Evolutionary conservation across 2,113 vertebrate species (phyloP).

Genomic region (Gopherus flavomarginatus): DNA sequence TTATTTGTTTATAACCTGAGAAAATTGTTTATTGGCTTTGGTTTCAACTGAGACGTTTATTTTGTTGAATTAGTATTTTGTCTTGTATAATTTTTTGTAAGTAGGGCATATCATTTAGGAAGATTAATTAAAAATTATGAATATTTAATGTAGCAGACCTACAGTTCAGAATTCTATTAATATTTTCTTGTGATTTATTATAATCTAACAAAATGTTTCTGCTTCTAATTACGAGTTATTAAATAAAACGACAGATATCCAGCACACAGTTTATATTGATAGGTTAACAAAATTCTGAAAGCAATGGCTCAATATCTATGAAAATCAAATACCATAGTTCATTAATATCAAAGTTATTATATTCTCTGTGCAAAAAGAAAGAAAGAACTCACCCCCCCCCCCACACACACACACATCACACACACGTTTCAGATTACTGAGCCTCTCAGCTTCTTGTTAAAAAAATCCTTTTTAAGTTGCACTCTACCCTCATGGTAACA

Average conservation of each 20-base stretch:
- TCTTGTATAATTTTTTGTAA: not conserved
- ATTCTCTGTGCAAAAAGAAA: conserved; percentile 2
- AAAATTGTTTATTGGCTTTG: not conserved
- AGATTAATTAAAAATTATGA: not conserved
- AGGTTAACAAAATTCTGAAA: not conserved
- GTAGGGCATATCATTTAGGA: not conserved
- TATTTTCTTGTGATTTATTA: not conserved
- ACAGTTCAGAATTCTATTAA: not conserved
- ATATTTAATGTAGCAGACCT: not conserved
- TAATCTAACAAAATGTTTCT: not conserved
- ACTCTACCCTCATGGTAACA: conserved; percentile 11
- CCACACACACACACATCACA: fast-evolving
- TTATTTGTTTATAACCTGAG: not conserved
- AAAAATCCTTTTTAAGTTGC: conserved; percentile 1
- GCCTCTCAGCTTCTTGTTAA: not conserved
- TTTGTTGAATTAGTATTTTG: not conserved
- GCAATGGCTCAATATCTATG: not conserved
- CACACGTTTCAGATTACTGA: not conserved
- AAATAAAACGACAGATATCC: not conserved
- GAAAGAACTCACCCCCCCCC: not conserved
- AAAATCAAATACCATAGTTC: conserved; percentile 5
- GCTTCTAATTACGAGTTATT: not conserved
- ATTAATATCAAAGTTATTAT: conserved; percentile 3
- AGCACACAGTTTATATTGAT: not conserved
- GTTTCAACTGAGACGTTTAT: not conserved